Evolutionary conservation across 2,888 invertebrate species (phyloP).

Genomic region (Onchidella celtica): DNA sequence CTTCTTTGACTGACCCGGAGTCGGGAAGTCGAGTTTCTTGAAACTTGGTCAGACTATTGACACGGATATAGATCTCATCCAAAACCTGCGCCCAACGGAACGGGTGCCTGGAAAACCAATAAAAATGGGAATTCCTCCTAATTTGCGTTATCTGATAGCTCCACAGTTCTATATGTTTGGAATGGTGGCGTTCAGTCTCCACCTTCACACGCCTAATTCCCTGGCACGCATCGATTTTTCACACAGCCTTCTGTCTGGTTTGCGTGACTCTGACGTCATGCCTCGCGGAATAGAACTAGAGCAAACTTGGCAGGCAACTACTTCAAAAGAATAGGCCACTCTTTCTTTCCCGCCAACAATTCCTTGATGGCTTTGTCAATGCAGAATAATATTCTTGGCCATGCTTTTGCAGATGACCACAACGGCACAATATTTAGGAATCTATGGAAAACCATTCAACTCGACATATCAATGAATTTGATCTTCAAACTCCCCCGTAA

Average conservation of each 20-base stretch:
- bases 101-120: not conserved
- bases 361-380: not conserved
- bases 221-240: conserved; percentile 6
- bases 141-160: not conserved
- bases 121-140: not conserved
- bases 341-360: not conserved
- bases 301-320: not conserved
- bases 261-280: not conserved
- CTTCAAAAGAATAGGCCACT: not conserved
- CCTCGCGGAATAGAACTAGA: not conserved
- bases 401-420: not conserved
- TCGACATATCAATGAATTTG: conserved; percentile 34
- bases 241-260: not conserved
- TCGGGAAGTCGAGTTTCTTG: too few relatives aligned
- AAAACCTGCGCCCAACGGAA: not conserved
- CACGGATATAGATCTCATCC: not conserved
- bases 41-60: too few relatives aligned
- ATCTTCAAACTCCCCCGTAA: not conserved
- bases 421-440: not conserved
- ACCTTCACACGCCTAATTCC: not conserved
- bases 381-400: conserved; percentile 10
- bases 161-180: not conserved
- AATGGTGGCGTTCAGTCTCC: too few relatives aligned
- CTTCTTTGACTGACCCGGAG: too few relatives aligned
- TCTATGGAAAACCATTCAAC: not conserved